Evolutionary conservation across 2,888 invertebrate species (phyloP).

Genomic region (Ferrisia virgata): DNA sequence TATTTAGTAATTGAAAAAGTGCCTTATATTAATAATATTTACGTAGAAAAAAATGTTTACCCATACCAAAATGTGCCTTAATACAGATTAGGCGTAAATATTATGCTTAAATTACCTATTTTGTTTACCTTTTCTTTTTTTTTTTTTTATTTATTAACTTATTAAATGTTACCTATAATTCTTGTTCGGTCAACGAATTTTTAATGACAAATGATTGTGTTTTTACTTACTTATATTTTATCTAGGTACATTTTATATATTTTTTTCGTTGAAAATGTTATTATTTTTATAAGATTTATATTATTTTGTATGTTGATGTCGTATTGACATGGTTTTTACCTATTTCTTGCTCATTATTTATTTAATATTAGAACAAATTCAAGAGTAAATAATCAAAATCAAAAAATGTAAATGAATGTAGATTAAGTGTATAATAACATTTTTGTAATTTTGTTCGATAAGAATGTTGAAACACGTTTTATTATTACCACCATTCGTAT

Average conservation of each 20-base stretch:
- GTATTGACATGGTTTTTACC: background rate
- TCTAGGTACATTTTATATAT: background rate
- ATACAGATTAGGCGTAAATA: conserved; percentile 1
- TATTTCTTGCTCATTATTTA: conserved; percentile 22
- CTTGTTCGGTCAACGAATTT: background rate
- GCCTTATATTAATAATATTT: conserved; percentile 31
- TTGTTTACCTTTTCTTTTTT: background rate
- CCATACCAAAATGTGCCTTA: conserved; percentile 28
- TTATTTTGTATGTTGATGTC: background rate
- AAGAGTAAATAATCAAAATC: conserved; percentile 6
- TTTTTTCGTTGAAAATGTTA: conserved; percentile 1
- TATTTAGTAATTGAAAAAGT: conserved; percentile 13
- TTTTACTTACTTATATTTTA: background rate
- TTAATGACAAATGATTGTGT: background rate
- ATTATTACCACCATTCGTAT: too few relatives aligned
- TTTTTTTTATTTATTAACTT: background rate
- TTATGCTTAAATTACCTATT: too few relatives aligned
- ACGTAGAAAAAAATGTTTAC: background rate
- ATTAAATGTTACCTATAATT: background rate
- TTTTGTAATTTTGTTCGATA: too few relatives aligned
- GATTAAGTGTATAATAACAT: too few relatives aligned
- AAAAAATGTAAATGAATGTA: background rate
- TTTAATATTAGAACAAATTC: background rate
- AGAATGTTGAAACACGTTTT: too few relatives aligned
- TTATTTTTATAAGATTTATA: conserved; percentile 13